Conservation (phyloP, 2,888 invertebrate genomes). For the Graphium colonna region DNA sequence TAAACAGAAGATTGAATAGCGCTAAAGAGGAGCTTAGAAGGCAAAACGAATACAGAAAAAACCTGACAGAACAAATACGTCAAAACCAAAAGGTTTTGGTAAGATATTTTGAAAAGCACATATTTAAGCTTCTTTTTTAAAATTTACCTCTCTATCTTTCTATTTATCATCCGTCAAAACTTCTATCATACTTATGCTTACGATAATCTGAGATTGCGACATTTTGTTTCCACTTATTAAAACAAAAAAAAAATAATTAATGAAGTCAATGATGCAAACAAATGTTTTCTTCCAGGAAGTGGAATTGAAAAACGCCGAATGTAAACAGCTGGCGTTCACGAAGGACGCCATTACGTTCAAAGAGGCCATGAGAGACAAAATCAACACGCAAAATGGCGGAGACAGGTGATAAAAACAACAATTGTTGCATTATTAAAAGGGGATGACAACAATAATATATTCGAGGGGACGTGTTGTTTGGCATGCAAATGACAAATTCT, state of each 20-base stretch:
- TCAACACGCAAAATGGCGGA: constrained; percentile 38
- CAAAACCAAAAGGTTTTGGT: constrained; percentile 58
- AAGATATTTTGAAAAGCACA: no score
- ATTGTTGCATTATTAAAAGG: neutral
- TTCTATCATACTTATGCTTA: no score
- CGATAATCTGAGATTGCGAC: no score
- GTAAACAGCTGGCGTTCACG: constrained; percentile 58
- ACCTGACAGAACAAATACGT: constrained; percentile 49
- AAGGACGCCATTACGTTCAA: constrained; percentile 55
- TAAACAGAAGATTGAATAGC: constrained; percentile 45
- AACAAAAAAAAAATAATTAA: no score
- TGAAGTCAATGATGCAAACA: no score
- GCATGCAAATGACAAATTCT: no score
- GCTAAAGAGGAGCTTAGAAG: constrained; percentile 53
- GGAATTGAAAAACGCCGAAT: constrained; percentile 43
- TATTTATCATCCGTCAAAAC: no score
- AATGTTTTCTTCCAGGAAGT: constrained; percentile 45
- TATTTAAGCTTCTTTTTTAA: no score
- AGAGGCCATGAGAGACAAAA: constrained; percentile 51
- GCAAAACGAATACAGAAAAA: constrained; percentile 59
- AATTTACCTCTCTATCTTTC: no score
- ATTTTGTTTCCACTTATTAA: no score
- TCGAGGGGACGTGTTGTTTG: neutral
- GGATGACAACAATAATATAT: neutral
- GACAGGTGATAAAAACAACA: constrained; percentile 33